Base-by-base conservation (phyloP, 2,888 invertebrate genomes). In the Crematogaster levior region DNA sequence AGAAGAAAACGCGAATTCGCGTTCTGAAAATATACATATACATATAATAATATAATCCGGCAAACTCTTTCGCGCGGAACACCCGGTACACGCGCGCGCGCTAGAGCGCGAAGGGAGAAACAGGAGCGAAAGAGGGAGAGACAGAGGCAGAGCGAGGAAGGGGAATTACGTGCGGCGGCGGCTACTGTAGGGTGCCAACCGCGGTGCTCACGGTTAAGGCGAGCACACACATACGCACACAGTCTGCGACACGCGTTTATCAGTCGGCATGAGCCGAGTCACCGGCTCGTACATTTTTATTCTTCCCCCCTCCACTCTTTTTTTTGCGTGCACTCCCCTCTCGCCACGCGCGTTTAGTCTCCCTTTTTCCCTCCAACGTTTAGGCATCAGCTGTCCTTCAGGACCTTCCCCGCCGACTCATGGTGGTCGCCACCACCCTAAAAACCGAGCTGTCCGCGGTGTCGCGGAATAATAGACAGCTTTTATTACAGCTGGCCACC, bases 221-320 rank as follows among this genome's bases (percentile, higher is more conserved):
- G 85, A 86, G 84, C 82, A 84, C 77, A 84, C 56, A 80, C 34
- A 15, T 68, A 12, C 37, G 9, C 65, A 83, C 65, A 86, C 84
- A 90, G 91, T 91, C 92, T 92, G 90, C 86, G 83, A 72, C 87
- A 82, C 81, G 84, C 85, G 85, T 86, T 85, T 87, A 91, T 91
- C 92, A 92, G 91, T 90, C 91, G 91, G 91, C 92, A 92, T 92
- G 92, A 92, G 92, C 91, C 92, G 92, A 92, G 92, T 90, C 92
- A 90, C 87, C 86, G 88, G 85, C 63, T 43, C 86, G 90, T 90
- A 91, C 90, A 90, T 90, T 87, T 91, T 92, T 87, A 85, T 87
- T 91, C 85, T 79, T 84, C 24, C 68, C 21, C 34, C 10, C 34
- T 37, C 18, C 77, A 4, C 46, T 18, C 3, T 56, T 87, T 84